Conservation (phyloP, 2,888 invertebrate genomes). For the Lacanobia oleracea region DNA sequence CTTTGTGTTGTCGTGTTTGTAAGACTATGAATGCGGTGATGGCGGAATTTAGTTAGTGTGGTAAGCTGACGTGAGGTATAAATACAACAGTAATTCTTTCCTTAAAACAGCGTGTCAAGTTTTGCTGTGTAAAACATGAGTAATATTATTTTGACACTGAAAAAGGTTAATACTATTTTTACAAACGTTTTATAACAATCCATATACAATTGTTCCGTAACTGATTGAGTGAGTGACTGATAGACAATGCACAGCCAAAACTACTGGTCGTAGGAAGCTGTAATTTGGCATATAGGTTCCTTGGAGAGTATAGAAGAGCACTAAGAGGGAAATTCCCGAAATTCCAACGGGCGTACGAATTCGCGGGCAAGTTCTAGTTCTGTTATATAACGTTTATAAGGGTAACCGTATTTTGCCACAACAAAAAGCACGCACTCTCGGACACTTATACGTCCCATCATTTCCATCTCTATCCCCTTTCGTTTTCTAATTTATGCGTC, state of each 20-base stretch:
- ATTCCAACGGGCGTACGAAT: no score
- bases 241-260: no score
- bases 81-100: background rate
- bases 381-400: no score
- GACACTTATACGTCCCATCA: conserved; percentile 36
- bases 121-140: conserved; percentile 7
- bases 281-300: no score
- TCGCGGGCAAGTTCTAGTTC: no score
- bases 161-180: no score
- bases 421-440: conserved; percentile 12
- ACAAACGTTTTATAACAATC: no score
- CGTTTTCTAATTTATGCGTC: conserved; percentile 85
- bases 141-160: background rate
- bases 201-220: no score
- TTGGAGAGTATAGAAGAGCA: no score
- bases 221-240: no score
- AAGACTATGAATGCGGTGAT: conserved; percentile 8
- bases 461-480: conserved; percentile 57
- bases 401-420: conserved; percentile 2
- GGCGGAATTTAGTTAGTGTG: background rate
- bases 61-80: conserved; percentile 27
- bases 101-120: background rate
- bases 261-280: no score
- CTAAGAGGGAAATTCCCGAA: no score
- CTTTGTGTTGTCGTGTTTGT: conserved; percentile 20